A percentile compares a stretch with the other conserved stretches of the same genome.
These are phyloP conservation scores for Galeruca laticollis DNA, from an alignment of 2,888 invertebrate species.

Conservation along the genomic window DNA sequence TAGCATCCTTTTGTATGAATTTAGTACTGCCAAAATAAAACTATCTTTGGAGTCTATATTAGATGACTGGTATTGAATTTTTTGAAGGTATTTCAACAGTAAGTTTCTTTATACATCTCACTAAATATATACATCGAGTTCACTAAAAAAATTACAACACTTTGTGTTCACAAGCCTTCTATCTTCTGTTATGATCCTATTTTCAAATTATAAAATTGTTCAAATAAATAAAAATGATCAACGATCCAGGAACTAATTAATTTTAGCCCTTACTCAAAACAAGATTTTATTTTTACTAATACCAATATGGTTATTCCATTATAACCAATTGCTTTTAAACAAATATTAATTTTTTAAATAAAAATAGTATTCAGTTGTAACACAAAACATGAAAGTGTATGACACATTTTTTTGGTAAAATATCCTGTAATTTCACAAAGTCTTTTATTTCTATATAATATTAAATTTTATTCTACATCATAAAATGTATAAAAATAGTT, in stretches of 20 bases:
- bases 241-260: background rate
- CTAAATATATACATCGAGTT: conserved; percentile 58
- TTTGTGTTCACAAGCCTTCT: conserved; percentile 60
- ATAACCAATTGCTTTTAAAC: background rate
- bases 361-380: too few relatives aligned
- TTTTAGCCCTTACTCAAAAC: background rate
- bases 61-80: too few relatives aligned
- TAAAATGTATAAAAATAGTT: conserved; percentile 29
- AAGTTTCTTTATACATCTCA: conserved; percentile 45
- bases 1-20: too few relatives aligned
- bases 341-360: too few relatives aligned
- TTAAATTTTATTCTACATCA: conserved; percentile 4
- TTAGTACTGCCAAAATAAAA: too few relatives aligned
- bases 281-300: background rate
- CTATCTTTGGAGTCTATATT: too few relatives aligned
- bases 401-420: background rate
- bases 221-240: conserved; percentile 27
- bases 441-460: background rate
- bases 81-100: background rate
- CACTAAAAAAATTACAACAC: conserved; percentile 53
- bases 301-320: background rate
- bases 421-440: background rate
- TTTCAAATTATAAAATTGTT: conserved; percentile 16
- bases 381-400: background rate
- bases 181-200: conserved; percentile 28